Evolutionary conservation across 1,140 invertebrate genomes (phyloP).

Genomic region (Chlorops oryzae): DNA sequence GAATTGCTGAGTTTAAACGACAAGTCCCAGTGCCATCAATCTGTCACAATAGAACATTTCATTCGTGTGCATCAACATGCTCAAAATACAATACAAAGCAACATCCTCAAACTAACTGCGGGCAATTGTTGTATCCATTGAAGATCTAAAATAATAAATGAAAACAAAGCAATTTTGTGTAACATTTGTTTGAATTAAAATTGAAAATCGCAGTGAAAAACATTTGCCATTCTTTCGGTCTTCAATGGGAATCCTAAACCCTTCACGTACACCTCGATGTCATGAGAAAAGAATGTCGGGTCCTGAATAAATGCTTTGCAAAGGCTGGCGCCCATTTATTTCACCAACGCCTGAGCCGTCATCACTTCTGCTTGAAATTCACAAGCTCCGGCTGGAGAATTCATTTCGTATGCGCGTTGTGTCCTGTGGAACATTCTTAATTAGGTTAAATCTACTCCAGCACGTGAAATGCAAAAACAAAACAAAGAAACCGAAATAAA

Average conservation of each 20-base stretch:
- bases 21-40: too few species aligned
- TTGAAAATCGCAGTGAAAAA: conserved; percentile 25
- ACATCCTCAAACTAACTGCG: too few species aligned
- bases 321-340: background rate
- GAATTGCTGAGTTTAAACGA: too few species aligned
- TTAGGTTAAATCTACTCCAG: conserved; percentile 45
- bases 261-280: background rate
- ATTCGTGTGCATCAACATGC: too few species aligned
- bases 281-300: background rate
- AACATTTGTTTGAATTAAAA: conserved; percentile 48
- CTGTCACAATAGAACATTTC: too few species aligned
- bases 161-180: conserved; percentile 40
- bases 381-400: conserved; percentile 15
- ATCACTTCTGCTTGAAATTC: background rate
- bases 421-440: conserved; percentile 49
- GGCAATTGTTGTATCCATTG: too few species aligned
- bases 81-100: too few species aligned
- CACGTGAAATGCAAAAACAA: conserved; percentile 7
- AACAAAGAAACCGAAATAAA: background rate
- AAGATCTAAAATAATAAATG: background rate
- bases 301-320: too few species aligned
- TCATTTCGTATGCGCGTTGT: conserved; percentile 47
- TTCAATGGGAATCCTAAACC: too few species aligned
- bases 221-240: background rate
- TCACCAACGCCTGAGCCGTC: background rate